phyloP scores from a whole-genome alignment of 37 sponge, comb jelly and placozoan genomes.

The Crambe crambe region DNA sequence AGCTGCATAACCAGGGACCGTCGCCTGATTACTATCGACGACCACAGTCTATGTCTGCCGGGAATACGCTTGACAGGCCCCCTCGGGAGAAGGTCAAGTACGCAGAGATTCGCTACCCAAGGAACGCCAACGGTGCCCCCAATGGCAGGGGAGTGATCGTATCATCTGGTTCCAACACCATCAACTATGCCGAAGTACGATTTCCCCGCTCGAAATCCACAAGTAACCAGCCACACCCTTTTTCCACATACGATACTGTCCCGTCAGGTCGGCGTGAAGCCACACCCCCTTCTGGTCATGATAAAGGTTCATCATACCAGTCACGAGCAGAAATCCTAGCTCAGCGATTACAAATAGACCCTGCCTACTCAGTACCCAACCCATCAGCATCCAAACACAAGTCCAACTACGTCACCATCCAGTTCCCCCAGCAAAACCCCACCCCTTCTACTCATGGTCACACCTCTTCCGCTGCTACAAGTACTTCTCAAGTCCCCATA shows the following conservation, averaged over 20 bases:
- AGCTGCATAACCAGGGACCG: too few relatives aligned
- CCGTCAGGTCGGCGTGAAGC: neutral
- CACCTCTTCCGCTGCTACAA: neutral
- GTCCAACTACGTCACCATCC: neutral
- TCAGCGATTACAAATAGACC: slow-evolving; percentile 1
- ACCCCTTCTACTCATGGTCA: neutral
- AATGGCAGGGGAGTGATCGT: neutral
- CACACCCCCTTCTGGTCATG: neutral
- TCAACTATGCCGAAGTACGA: slow-evolving; percentile 59
- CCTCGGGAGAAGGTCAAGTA: slow-evolving; percentile 22
- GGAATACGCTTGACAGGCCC: neutral
- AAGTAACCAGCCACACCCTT: slow-evolving; percentile 20
- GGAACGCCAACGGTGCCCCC: neutral
- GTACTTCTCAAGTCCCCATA: neutral
- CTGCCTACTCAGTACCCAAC: neutral
- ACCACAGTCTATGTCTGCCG: neutral
- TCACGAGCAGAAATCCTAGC: slow-evolving; percentile 39
- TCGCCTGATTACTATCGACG: neutral
- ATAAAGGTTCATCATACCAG: slow-evolving; percentile 15
- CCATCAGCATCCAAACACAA: neutral
- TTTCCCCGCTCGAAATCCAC: slow-evolving; percentile 8
- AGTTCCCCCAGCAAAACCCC: slow-evolving; percentile 1
- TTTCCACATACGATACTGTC: slow-evolving; percentile 20
- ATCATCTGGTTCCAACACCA: neutral
- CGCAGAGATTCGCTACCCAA: slow-evolving; percentile 21